Evolutionary conservation across 2,888 invertebrate species (phyloP).

Genomic region (Lepeophtheirus nordmannii): DNA sequence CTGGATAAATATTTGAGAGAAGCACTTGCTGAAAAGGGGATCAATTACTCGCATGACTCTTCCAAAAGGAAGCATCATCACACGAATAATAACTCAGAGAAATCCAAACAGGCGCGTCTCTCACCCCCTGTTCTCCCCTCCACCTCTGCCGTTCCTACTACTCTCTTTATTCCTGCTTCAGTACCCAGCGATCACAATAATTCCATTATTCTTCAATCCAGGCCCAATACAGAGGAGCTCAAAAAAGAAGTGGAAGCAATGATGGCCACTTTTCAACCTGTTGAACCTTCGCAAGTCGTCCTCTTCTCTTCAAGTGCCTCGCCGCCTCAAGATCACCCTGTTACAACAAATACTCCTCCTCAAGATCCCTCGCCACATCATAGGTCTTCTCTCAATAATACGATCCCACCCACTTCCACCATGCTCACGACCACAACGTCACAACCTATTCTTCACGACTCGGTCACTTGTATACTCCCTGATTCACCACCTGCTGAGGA

Average conservation of each 20-base stretch:
- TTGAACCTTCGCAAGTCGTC: background rate
- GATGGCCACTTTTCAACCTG: slow-evolving; percentile 22
- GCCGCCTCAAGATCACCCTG: too few species aligned
- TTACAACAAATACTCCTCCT: background rate
- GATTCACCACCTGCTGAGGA: too few species aligned
- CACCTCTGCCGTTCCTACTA: background rate
- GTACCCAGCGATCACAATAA: background rate
- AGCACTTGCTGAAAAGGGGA: slow-evolving; percentile 21
- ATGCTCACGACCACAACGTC: background rate
- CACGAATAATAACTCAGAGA: background rate
- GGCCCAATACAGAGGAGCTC: slow-evolving; percentile 7
- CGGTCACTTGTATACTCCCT: too few species aligned
- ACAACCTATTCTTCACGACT: background rate
- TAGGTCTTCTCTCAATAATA: too few species aligned
- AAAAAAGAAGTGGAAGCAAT: slow-evolving; percentile 23
- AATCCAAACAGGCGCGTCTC: background rate
- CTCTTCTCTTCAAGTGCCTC: background rate
- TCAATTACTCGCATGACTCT: background rate
- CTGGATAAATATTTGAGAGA: slow-evolving; percentile 22
- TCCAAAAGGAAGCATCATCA: slow-evolving; percentile 7
- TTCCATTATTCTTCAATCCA: background rate
- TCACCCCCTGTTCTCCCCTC: background rate
- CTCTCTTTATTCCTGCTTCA: background rate
- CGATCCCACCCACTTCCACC: slow-evolving; percentile 3
- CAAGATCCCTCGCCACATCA: background rate